Conservation (phyloP, 2,113 vertebrate genomes). For the Pagrus major region DNA sequence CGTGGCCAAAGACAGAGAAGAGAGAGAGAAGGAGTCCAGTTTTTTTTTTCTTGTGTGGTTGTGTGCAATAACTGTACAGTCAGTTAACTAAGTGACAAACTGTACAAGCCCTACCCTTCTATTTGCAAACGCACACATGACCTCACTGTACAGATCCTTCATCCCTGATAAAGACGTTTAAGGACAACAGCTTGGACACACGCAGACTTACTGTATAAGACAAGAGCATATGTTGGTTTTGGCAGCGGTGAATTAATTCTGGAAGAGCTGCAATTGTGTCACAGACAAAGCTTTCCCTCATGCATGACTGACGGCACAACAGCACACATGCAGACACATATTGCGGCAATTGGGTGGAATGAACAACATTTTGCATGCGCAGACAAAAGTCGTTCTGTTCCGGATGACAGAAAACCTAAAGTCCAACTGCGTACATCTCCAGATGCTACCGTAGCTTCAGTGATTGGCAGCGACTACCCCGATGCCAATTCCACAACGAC, state of each 20-base stretch:
- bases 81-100: neutral
- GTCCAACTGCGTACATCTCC: neutral
- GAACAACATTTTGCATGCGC: neutral
- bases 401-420: neutral
- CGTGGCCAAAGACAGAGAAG: slow-evolving; percentile 46
- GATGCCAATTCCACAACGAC: slow-evolving; percentile 29
- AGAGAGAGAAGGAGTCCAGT: neutral
- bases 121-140: slow-evolving; percentile 12
- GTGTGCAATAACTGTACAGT: neutral
- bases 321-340: slow-evolving; percentile 25
- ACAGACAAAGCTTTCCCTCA: slow-evolving; percentile 42
- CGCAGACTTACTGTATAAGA: slow-evolving; percentile 9
- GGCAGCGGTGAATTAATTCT: slow-evolving; percentile 47
- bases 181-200: slow-evolving; percentile 29
- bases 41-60: too few relatives aligned
- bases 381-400: slow-evolving; percentile 2
- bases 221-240: slow-evolving; percentile 51
- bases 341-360: slow-evolving; percentile 29
- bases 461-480: slow-evolving; percentile 30
- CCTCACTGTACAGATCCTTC: slow-evolving; percentile 19
- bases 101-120: neutral
- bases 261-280: slow-evolving; percentile 55
- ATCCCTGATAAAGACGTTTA: slow-evolving; percentile 5
- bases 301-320: slow-evolving; percentile 32
- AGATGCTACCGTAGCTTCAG: neutral